phyloP scores from a whole-genome alignment of 2,113 vertebrate genomes.

The Tichodroma muraria region DNA sequence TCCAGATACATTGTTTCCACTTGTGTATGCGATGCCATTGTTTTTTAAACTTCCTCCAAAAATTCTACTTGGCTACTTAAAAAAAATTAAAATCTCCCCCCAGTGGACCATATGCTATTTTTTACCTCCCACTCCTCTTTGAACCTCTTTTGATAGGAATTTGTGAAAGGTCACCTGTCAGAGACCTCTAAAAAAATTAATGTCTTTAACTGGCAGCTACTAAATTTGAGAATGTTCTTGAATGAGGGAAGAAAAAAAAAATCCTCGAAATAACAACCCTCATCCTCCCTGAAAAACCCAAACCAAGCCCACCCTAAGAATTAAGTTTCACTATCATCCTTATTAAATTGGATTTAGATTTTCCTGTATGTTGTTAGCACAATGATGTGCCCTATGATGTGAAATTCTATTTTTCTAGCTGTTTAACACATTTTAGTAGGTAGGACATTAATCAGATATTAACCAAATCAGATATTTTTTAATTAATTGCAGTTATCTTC shows the following conservation, averaged over 20 bases:
- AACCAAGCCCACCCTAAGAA: neutral
- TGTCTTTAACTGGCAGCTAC: conserved; percentile 4
- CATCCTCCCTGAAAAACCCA: neutral
- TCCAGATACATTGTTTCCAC: conserved; percentile 54
- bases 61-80: conserved; percentile 59
- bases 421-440: neutral
- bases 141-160: neutral
- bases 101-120: neutral
- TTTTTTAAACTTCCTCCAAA: conserved; percentile 57
- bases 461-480: neutral
- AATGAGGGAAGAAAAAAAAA: neutral
- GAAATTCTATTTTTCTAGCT: conserved; percentile 25
- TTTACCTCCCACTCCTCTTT: neutral
- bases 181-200: conserved; percentile 36
- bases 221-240: neutral
- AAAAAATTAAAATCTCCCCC: neutral
- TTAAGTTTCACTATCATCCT: neutral
- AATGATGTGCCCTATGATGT: neutral
- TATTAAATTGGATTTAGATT: neutral
- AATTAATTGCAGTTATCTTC: conserved; percentile 1
- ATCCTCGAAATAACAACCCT: neutral
- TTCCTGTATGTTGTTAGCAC: neutral
- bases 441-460: neutral
- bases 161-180: conserved; percentile 1
- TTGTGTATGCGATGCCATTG: conserved; percentile 50